Base-by-base conservation (phyloP, 2,888 invertebrate genomes). In the Archips crataeganus region DNA sequence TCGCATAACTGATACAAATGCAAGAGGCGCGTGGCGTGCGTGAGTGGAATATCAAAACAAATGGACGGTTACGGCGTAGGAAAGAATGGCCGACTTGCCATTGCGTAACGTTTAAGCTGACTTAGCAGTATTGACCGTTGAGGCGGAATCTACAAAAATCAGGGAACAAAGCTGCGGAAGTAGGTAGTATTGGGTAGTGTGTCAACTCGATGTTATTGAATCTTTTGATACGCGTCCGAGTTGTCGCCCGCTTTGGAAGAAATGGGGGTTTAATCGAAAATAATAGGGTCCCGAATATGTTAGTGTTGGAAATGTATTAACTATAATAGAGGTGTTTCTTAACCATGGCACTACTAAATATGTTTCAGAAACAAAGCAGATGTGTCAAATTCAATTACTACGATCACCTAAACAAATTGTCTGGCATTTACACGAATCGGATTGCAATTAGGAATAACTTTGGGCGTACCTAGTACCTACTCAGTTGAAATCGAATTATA, bases 1-100 rank as follows among this genome's bases (percentile, higher is more conserved):
- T 70, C 71, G 67, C 59, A 64, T 64, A 70, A 70, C 68, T 62
- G 69, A 74, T 76, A 75, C 70, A 71, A 75, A 75, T 68, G 69
- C 73, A 75, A 68, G 36, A 65, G 36, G 69, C 63, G 69, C 69
- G 71, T 71, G 74, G 61, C 59, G 75, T 69, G 78, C 78, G 77
- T 76, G 78, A 76, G 63, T 57, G 60, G 79, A 79, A 81, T 81
- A 80, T 79, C 77, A 79, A 79, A 79, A 80, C 76, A 78, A 81
- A 81, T 80, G 77, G 75, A 71, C 76, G 75, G 61, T 67, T 66
- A 74, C 70, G 74, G 61, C 74, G 57, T 57, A 57, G 32, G 57
- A 36, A 75, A 79, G 78, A 80, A 81, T 80, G 76, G 76, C 71
- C 67, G 73, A 47, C 54, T 23, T 6, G 13, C 13, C 45, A 49